phyloP scores from a whole-genome alignment of 2,888 invertebrate species.

The Listrodromus nycthemerus region DNA sequence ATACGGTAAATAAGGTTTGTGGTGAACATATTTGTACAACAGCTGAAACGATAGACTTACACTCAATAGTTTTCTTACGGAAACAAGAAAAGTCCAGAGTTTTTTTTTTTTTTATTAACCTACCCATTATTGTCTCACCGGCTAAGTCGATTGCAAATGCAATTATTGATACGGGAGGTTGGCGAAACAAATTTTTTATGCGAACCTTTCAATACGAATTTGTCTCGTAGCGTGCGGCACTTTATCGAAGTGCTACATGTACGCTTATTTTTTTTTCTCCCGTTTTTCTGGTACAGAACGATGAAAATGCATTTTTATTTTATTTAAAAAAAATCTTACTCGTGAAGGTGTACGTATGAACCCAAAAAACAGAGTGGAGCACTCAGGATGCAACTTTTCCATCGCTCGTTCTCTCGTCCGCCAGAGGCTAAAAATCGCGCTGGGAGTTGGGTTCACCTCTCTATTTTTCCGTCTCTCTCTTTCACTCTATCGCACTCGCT shows the following conservation, averaged over 20 bases:
- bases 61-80: not conserved
- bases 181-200: constrained; percentile 9
- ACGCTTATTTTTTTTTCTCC: constrained; percentile 31
- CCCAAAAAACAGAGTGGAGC: constrained; percentile 81
- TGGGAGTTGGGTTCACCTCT: constrained; percentile 74
- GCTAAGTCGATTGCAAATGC: too few species aligned
- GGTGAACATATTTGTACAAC: too few species aligned
- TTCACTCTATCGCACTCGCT: constrained; percentile 39
- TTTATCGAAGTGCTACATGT: constrained; percentile 15
- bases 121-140: too few species aligned
- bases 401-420: constrained; percentile 76
- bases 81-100: not conserved
- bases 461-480: constrained; percentile 48
- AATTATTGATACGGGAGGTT: not conserved
- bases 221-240: constrained; percentile 8
- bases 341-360: constrained; percentile 69
- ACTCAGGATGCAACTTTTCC: constrained; percentile 83
- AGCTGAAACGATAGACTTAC: not conserved
- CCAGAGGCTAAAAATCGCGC: constrained; percentile 82
- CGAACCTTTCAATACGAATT: constrained; percentile 40
- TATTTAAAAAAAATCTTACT: constrained; percentile 69
- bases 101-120: too few species aligned
- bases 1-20: too few species aligned
- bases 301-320: constrained; percentile 64
- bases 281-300: constrained; percentile 40